Conservation (phyloP, 2,797 vertebrate genomes). For the Fratercula arctica region DNA sequence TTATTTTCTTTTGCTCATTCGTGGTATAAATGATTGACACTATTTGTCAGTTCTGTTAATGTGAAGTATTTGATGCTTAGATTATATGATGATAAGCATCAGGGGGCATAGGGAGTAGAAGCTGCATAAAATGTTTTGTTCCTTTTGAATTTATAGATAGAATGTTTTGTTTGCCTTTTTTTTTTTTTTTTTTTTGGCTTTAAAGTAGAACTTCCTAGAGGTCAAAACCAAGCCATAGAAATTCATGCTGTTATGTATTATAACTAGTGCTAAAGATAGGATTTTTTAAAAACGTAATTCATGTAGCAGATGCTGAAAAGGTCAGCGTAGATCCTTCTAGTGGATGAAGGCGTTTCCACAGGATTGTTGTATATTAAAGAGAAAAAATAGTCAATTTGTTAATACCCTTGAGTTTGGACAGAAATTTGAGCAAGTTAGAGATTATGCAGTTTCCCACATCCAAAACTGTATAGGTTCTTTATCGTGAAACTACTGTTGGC, state of each 20-base stretch:
- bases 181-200: not conserved
- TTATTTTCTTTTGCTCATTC: not conserved
- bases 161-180: not conserved
- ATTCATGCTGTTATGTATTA: not conserved
- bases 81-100: not conserved
- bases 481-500: not conserved
- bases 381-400: not conserved
- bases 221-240: not conserved
- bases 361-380: not conserved
- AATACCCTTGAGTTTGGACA: not conserved
- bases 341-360: not conserved
- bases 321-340: not conserved
- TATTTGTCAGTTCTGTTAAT: not conserved
- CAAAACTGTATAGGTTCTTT: not conserved
- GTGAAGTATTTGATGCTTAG: not conserved
- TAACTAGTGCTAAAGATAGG: not conserved
- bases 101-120: not conserved
- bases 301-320: not conserved
- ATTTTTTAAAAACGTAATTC: not conserved
- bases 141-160: not conserved
- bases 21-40: fast-evolving
- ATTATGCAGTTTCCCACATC: not conserved
- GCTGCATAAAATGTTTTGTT: not conserved
- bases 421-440: not conserved
- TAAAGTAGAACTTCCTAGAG: not conserved